phyloP scores from a whole-genome alignment of 2,888 invertebrate genomes.

The Dasysyrphus albostriatus region DNA sequence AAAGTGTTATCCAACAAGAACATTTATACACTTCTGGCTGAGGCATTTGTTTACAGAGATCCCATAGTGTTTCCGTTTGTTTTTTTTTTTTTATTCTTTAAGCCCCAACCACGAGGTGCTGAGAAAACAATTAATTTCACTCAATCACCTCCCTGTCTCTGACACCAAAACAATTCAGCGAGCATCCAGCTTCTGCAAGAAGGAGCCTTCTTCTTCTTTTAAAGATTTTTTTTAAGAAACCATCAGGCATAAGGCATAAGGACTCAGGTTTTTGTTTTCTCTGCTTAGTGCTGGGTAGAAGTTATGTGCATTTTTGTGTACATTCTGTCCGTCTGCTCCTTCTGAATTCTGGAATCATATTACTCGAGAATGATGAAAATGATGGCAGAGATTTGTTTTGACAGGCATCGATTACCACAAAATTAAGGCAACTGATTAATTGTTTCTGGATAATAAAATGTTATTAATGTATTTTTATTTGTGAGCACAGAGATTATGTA shows the following conservation, averaged over 20 bases:
- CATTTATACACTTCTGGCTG: constrained; percentile 44
- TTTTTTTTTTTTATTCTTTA: constrained; percentile 20
- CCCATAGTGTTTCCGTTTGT: constrained; percentile 36
- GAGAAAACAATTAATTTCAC: constrained; percentile 74
- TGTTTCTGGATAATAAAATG: constrained; percentile 76
- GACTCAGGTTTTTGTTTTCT: constrained; percentile 39
- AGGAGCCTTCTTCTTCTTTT: constrained; percentile 7
- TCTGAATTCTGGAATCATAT: constrained; percentile 77
- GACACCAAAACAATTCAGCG: constrained; percentile 69
- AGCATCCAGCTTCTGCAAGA: constrained; percentile 58
- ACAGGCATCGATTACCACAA: constrained; percentile 79
- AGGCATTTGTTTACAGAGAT: constrained; percentile 65
- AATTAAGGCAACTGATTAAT: constrained; percentile 75
- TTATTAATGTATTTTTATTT: constrained; percentile 72
- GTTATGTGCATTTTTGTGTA: constrained; percentile 41
- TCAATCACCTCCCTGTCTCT: constrained; percentile 74
- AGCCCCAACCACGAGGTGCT: constrained; percentile 55
- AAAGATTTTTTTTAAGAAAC: not conserved
- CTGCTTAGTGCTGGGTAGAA: not conserved
- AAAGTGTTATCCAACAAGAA: constrained; percentile 53
- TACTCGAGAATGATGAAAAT: constrained; percentile 82
- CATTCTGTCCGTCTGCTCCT: constrained; percentile 48
- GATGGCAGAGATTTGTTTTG: constrained; percentile 83
- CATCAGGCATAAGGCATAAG: constrained; percentile 19
- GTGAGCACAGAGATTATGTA: constrained; percentile 2